A percentile compares a stretch with the other conserved stretches of the same genome.
Evolutionary conservation across 1,140 invertebrate species (phyloP).

Genomic region (Metopolophium dirhodum): DNA sequence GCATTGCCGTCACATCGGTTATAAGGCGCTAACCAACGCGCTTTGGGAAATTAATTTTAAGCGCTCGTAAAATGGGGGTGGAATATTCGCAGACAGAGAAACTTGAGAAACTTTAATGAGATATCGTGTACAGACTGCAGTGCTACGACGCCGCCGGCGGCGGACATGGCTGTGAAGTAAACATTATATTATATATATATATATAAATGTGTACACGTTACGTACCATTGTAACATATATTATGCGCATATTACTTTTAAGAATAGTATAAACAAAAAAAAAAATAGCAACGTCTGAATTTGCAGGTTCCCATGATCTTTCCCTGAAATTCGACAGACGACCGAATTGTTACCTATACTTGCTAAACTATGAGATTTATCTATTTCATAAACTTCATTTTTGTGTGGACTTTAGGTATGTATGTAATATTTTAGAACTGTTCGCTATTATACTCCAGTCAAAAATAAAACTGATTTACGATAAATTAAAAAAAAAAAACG

Average conservation of each 20-base stretch:
- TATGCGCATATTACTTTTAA: not conserved
- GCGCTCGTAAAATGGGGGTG: not conserved
- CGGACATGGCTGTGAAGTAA: not conserved
- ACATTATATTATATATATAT: not conserved
- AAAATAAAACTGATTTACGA: not conserved
- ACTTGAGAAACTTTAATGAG: not conserved
- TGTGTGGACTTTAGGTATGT: not conserved
- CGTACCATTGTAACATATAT: not conserved
- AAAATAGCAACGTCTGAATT: not conserved
- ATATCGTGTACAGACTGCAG: not conserved
- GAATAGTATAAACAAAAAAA: not conserved
- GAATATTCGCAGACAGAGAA: not conserved
- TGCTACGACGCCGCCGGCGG: no score
- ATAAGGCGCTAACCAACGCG: not conserved
- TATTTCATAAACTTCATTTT: not conserved
- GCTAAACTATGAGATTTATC: not conserved
- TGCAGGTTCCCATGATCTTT: not conserved
- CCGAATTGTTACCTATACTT: no score
- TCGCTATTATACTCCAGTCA: not conserved
- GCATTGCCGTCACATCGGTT: not conserved
- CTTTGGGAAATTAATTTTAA: not conserved
- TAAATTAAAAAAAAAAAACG: not conserved
- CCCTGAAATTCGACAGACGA: no score
- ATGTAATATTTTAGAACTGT: no score
- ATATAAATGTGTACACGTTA: not conserved